A percentile compares a stretch with the other conserved stretches of the same genome.
These are phyloP conservation scores for Andrena flavipes DNA, from an alignment of 2,888 invertebrate species.

Conservation along the genomic window DNA sequence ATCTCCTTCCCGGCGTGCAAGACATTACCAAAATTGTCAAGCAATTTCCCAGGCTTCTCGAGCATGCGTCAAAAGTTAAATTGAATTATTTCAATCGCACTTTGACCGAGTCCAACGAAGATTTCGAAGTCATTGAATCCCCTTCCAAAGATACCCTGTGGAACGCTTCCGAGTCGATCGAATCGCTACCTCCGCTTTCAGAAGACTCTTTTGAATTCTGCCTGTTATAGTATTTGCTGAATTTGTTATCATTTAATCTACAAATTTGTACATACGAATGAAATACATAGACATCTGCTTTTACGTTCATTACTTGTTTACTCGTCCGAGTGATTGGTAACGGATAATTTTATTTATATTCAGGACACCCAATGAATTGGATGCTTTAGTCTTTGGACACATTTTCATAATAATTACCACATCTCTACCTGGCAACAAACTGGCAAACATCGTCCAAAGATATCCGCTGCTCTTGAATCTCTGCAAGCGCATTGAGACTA, in stretches of 20 bases:
- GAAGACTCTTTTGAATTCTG: slow-evolving; percentile 65
- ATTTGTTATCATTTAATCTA: slow-evolving; percentile 29
- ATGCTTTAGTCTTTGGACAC: slow-evolving; percentile 98
- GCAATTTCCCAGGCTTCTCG: slow-evolving; percentile 85
- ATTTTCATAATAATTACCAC: slow-evolving; percentile 97
- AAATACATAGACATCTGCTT: slow-evolving; percentile 13
- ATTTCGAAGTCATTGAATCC: slow-evolving; percentile 69
- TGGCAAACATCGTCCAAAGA: slow-evolving; percentile 92
- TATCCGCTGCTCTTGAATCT: slow-evolving; percentile 92
- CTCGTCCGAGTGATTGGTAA: neutral
- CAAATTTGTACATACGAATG: slow-evolving; percentile 15
- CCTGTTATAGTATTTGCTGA: slow-evolving; percentile 14
- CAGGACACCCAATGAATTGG: slow-evolving; percentile 95
- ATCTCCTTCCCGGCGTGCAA: slow-evolving; percentile 77
- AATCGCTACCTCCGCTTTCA: slow-evolving; percentile 67
- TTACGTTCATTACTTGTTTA: neutral
- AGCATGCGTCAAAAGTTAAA: slow-evolving; percentile 73
- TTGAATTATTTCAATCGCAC: slow-evolving; percentile 64
- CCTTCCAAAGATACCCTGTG: slow-evolving; percentile 74
- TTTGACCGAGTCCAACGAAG: slow-evolving; percentile 48
- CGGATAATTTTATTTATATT: slow-evolving; percentile 48
- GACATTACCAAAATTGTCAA: slow-evolving; percentile 83
- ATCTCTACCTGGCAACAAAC: slow-evolving; percentile 91
- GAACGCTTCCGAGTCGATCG: slow-evolving; percentile 66
- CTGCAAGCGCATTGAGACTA: slow-evolving; percentile 93